phyloP scores from a whole-genome alignment of 2,888 invertebrate genomes.

The Microctonus aethiopoides region DNA sequence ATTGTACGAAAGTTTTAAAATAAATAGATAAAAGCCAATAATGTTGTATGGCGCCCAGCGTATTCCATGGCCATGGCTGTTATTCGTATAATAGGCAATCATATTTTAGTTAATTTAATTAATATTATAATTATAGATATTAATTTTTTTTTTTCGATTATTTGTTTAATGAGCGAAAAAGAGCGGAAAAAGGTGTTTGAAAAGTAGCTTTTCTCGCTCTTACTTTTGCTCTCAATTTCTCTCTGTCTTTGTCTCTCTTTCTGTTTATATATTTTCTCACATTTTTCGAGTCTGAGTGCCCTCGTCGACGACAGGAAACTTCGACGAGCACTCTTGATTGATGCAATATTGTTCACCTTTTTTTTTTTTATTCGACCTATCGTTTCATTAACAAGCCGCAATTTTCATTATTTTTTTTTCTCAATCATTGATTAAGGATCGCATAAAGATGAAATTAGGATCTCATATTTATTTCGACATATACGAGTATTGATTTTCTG shows the following conservation, averaged over 20 bases:
- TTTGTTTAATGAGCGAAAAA: constrained; percentile 10
- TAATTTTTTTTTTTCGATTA: constrained; percentile 22
- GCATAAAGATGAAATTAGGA: too few species aligned
- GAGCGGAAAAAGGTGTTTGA: constrained; percentile 9
- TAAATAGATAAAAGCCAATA: background rate
- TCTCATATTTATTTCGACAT: too few species aligned
- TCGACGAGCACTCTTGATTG: constrained; percentile 56
- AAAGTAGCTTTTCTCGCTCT: constrained; percentile 33
- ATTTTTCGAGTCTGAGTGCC: constrained; percentile 46
- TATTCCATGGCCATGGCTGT: constrained; percentile 20
- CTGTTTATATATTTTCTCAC: constrained; percentile 3
- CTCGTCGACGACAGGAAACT: constrained; percentile 54
- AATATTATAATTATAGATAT: constrained; percentile 36
- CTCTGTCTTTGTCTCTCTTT: background rate
- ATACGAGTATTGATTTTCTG: too few species aligned
- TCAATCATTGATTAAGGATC: too few species aligned
- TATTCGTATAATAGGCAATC: constrained; percentile 52
- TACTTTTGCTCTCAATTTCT: constrained; percentile 33
- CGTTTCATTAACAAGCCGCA: constrained; percentile 31
- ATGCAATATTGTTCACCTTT: constrained; percentile 36
- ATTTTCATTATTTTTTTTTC: background rate
- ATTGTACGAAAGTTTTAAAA: constrained; percentile 8
- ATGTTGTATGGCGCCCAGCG: constrained; percentile 16
- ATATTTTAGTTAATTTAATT: constrained; percentile 57
- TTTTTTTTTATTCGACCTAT: background rate